Evolutionary conservation across 1,140 invertebrate genomes (phyloP).

Genomic region (Psilanteris sp.): DNA sequence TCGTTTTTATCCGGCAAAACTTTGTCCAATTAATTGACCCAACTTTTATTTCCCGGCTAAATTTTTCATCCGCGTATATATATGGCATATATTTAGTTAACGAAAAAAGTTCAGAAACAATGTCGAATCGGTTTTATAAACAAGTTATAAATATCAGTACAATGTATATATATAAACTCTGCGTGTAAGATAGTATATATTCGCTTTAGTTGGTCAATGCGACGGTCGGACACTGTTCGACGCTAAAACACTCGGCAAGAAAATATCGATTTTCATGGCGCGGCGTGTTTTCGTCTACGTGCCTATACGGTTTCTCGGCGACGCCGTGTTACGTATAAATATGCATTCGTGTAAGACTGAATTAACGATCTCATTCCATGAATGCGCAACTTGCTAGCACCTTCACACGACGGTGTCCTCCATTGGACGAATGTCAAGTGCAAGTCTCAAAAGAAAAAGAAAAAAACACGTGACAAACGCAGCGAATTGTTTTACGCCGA

Average conservation of each 20-base stretch:
- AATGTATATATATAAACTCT: no score
- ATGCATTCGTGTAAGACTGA: conserved; percentile 37
- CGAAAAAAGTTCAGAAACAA: no score
- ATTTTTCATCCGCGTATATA: no score
- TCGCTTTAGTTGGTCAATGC: conserved; percentile 33
- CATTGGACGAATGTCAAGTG: conserved; percentile 43
- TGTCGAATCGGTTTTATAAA: no score
- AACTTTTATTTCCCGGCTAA: no score
- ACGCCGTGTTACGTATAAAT: conserved; percentile 24
- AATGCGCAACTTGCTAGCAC: conserved; percentile 16
- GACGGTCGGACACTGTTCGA: conserved; percentile 45
- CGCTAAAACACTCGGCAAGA: conserved; percentile 23
- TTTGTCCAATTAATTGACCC: no score
- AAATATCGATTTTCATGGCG: conserved; percentile 55
- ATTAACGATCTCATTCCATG: conserved; percentile 31
- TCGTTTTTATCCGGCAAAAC: no score
- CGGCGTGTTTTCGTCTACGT: conserved; percentile 28
- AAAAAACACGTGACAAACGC: no score
- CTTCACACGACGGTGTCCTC: conserved; percentile 42
- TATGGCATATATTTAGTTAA: no score
- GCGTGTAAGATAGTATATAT: no score
- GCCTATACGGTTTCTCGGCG: conserved; percentile 20
- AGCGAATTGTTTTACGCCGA: no score
- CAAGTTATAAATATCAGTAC: no score
- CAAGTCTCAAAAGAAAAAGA: conserved; percentile 11